Percentiles rank a stretch among this genome's conserved stretches.
Evolutionary conservation across 2,797 vertebrate genomes (phyloP).

Genomic region (Gallinago nigripennis): DNA sequence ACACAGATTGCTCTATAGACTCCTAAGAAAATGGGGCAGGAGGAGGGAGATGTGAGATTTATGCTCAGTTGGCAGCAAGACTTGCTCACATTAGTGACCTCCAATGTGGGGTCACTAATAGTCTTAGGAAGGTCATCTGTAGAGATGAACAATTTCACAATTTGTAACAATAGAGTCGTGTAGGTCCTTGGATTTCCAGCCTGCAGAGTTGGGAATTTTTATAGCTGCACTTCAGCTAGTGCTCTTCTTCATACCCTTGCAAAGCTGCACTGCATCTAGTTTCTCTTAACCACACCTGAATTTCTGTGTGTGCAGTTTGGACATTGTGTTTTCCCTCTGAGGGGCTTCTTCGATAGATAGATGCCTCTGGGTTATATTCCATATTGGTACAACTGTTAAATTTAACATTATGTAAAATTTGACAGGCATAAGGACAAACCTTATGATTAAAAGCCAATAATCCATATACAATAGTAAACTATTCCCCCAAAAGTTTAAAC

Average conservation of each 20-base stretch:
- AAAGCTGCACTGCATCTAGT: background rate
- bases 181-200: background rate
- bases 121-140: background rate
- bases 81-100: rapidly evolving
- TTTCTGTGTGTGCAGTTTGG: background rate
- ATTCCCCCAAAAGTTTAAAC: background rate
- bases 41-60: background rate
- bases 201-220: background rate
- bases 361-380: background rate
- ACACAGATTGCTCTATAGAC: background rate
- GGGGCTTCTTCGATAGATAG: background rate
- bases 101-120: rapidly evolving
- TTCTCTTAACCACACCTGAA: background rate
- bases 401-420: background rate
- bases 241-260: rapidly evolving
- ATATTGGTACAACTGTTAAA: background rate
- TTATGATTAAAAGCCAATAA: background rate
- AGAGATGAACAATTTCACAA: rapidly evolving
- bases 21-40: background rate
- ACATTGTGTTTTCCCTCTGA: background rate
- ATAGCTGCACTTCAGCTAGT: rapidly evolving
- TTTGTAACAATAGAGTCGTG: background rate
- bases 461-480: background rate
- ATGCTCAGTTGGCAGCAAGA: background rate
- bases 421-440: background rate